Base-by-base conservation (phyloP, 2,797 vertebrate genomes). In the Neosilurus mollespiculum region DNA sequence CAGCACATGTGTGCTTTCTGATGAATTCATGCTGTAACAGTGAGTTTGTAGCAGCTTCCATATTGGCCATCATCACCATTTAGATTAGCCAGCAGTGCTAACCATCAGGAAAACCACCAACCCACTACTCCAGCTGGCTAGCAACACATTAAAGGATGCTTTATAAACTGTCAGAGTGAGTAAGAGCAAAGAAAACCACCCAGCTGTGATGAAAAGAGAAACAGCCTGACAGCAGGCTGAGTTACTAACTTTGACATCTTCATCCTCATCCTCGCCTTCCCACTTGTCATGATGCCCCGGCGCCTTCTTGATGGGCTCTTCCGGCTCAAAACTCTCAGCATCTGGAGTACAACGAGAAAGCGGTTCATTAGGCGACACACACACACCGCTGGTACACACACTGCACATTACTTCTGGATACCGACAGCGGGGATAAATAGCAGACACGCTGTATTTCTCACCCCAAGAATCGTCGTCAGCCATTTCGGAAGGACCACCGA, bases 391-490 rank as follows among this genome's bases (percentile, higher is more conserved):
- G 37, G 12, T n/a, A 54, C 9, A 65, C 77, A 64, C 2, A 51
- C 58, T 49, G 58, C 4, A 78, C 61, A 51, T 26, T 24, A 62
- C 3, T 16, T 78, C 76, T 64, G 37, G 37, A 51, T 15, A 24
- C 6, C 14, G 1, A 69, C 2, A 56, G 20, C 0, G 24, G 14
- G 20, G 76, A 58, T 16, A 76, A 82, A 76, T 9, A 20, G 20
- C 2, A n/a, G 22, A 69, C 26, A 51, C 56, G 16, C 56, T 43
- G 64, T 53, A 18, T 79, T 81, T 86, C 93, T 89, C 84, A 95
- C 95, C 95, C 95, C 95, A 96, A 16, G 93, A 94, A 86, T 94
- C 94, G 15, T 86, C 92, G 89, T 95, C 95, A 88, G 94, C 94
- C 90, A 94, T 92, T 82, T 88, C 91, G 83, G 65, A 93, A 86